These are phyloP conservation scores for Thaleichthys pacificus DNA, from an alignment of 2,797 vertebrate genomes.

Conservation along the genomic window DNA sequence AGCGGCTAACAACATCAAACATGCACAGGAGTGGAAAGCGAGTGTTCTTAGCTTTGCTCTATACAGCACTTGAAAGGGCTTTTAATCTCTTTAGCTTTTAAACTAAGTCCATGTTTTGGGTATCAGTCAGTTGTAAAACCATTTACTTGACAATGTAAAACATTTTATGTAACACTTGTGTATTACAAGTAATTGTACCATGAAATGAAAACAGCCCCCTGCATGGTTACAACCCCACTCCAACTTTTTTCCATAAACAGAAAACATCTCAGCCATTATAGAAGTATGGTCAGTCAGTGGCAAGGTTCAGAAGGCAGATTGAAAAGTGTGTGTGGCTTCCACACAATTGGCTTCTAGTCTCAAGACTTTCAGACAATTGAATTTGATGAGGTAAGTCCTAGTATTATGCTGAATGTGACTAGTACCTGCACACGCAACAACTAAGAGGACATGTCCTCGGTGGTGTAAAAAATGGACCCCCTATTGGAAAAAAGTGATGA, in stretches of 20 bases:
- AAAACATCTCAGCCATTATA: no score
- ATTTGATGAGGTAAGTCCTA: no score
- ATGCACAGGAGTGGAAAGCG: constrained; percentile 40
- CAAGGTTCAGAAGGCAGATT: neutral
- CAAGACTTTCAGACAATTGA: no score
- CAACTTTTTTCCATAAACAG: no score
- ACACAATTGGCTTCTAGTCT: no score
- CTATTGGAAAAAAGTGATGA: neutral
- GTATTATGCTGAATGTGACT: no score
- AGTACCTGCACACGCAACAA: no score
- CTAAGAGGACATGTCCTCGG: no score
- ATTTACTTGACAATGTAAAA: neutral
- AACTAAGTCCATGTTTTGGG: constrained; percentile 37
- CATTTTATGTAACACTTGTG: neutral
- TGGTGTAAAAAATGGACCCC: constrained; percentile 15
- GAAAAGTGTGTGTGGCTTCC: neutral
- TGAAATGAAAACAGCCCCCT: no score
- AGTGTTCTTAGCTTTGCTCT: constrained; percentile 3
- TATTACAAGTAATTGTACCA: no score
- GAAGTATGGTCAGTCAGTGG: no score
- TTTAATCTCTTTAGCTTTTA: constrained; percentile 38
- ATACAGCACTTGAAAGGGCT: constrained; percentile 40
- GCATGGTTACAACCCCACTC: no score
- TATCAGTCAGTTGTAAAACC: neutral
- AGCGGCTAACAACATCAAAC: constrained; percentile 49